A percentile compares a stretch with the other conserved stretches of the same genome.
These are phyloP conservation scores for Bombus terrestris DNA, from an alignment of 1,140 invertebrate species.

Conservation along the genomic window DNA sequence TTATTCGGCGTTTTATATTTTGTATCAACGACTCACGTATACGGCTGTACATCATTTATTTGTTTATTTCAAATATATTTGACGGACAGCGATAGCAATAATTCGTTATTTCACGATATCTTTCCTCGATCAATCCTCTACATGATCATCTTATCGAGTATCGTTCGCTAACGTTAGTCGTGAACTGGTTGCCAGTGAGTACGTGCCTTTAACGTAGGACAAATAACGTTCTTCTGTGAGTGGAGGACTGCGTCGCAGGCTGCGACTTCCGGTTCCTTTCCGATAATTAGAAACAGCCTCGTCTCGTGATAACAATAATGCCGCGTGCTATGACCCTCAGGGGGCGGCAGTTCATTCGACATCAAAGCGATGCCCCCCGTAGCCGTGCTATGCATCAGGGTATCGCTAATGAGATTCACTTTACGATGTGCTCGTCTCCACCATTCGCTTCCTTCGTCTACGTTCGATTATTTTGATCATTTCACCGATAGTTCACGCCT, in stretches of 20 bases:
- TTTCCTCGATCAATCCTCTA: no score
- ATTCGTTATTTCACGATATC: no score
- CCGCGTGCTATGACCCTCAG: constrained; percentile 64
- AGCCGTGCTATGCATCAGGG: constrained; percentile 72
- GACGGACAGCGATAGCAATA: no score
- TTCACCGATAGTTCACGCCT: constrained; percentile 60
- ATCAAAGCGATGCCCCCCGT: constrained; percentile 78
- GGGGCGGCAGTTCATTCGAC: constrained; percentile 77
- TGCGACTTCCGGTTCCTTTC: constrained; percentile 67
- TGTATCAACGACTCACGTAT: no score
- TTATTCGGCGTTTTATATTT: no score
- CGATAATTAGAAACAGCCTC: constrained; percentile 67
- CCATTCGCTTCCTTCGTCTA: constrained; percentile 37
- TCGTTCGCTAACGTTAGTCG: neutral
- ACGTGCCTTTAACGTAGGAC: neutral
- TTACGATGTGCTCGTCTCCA: constrained; percentile 73
- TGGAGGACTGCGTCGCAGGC: constrained; percentile 28
- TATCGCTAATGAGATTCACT: constrained; percentile 83
- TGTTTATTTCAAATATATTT: no score
- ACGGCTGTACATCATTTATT: no score
- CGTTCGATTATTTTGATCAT: constrained; percentile 71
- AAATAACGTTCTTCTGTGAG: constrained; percentile 8
- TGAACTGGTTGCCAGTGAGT: neutral
- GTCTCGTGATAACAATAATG: constrained; percentile 65
- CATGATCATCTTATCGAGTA: neutral